Evolutionary conservation across 2,797 vertebrate species (phyloP).

Genomic region (Premnoplex brunnescens): DNA sequence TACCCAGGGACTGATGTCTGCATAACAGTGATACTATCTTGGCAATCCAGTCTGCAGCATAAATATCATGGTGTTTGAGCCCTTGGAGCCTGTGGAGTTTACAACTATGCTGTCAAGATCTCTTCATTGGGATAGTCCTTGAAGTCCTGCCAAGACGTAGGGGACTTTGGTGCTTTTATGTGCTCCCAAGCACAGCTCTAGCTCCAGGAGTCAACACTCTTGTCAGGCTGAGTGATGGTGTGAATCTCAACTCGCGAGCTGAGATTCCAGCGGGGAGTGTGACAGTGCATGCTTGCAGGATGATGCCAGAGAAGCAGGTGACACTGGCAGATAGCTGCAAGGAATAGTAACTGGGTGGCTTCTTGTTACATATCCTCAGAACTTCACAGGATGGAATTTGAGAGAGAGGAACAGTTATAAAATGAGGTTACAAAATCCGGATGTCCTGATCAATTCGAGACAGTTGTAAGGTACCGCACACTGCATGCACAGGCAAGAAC

Average conservation of each 20-base stretch:
- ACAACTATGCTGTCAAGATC: slow-evolving; percentile 83
- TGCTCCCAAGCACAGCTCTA: slow-evolving; percentile 77
- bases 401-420: slow-evolving; percentile 77
- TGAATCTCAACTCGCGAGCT: slow-evolving; percentile 81
- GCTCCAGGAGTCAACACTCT: slow-evolving; percentile 74
- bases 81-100: slow-evolving; percentile 80
- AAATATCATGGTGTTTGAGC: slow-evolving; percentile 81
- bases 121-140: slow-evolving; percentile 77
- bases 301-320: slow-evolving; percentile 84
- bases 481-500: slow-evolving; percentile 59
- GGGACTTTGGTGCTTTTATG: slow-evolving; percentile 80
- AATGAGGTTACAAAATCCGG: slow-evolving; percentile 78
- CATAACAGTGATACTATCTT: slow-evolving; percentile 75
- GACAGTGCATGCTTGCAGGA: slow-evolving; percentile 77
- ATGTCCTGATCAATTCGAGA: slow-evolving; percentile 78
- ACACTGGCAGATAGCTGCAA: slow-evolving; percentile 73
- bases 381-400: slow-evolving; percentile 80
- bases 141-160: slow-evolving; percentile 80
- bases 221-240: slow-evolving; percentile 75
- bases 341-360: slow-evolving; percentile 72
- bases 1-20: slow-evolving; percentile 69
- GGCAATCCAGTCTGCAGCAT: slow-evolving; percentile 72
- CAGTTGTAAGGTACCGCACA: slow-evolving; percentile 71
- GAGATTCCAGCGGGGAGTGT: slow-evolving; percentile 78
- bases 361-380: slow-evolving; percentile 82